phyloP scores from a whole-genome alignment of 2,888 invertebrate genomes.

The Clunio marinus region DNA sequence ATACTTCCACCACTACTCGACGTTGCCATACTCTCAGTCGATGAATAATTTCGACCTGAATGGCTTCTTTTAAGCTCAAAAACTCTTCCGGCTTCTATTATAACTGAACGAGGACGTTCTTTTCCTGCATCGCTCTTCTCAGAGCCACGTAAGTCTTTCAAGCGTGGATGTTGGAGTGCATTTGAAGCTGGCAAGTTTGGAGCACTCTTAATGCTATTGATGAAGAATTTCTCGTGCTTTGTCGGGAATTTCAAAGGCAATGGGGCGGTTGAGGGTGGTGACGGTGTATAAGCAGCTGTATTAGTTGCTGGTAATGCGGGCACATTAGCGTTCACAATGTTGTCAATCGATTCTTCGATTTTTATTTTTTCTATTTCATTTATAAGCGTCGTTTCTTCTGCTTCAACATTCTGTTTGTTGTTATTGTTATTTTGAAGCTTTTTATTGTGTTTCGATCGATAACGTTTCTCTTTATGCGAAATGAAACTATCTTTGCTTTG shows the following conservation, averaged over 20 bases:
- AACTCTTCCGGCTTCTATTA: slow-evolving; percentile 63
- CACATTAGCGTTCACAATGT: slow-evolving; percentile 51
- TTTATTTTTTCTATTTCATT: slow-evolving; percentile 61
- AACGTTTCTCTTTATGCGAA: slow-evolving; percentile 33
- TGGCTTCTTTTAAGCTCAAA: slow-evolving; percentile 69
- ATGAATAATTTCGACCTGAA: slow-evolving; percentile 48
- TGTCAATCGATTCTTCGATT: slow-evolving; percentile 54
- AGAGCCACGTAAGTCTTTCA: slow-evolving; percentile 69
- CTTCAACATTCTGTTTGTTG: slow-evolving; percentile 41
- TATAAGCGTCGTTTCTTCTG: slow-evolving; percentile 50
- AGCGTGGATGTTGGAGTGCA: slow-evolving; percentile 62
- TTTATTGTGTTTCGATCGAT: slow-evolving; percentile 34
- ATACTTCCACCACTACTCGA: slow-evolving; percentile 84
- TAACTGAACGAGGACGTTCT: slow-evolving; percentile 61
- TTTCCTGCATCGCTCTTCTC: slow-evolving; percentile 67
- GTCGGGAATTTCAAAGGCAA: slow-evolving; percentile 74
- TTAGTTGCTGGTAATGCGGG: neutral
- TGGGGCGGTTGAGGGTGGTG: slow-evolving; percentile 80
- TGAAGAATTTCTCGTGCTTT: slow-evolving; percentile 58
- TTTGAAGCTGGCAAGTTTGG: slow-evolving; percentile 69
- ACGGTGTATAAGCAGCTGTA: slow-evolving; percentile 58
- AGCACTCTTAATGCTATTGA: slow-evolving; percentile 74
- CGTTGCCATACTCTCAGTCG: slow-evolving; percentile 80
- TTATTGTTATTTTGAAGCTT: slow-evolving; percentile 23
- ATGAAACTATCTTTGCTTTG: slow-evolving; percentile 37